phyloP scores from a whole-genome alignment of 1,140 invertebrate genomes.

The Drosophila hydei region DNA sequence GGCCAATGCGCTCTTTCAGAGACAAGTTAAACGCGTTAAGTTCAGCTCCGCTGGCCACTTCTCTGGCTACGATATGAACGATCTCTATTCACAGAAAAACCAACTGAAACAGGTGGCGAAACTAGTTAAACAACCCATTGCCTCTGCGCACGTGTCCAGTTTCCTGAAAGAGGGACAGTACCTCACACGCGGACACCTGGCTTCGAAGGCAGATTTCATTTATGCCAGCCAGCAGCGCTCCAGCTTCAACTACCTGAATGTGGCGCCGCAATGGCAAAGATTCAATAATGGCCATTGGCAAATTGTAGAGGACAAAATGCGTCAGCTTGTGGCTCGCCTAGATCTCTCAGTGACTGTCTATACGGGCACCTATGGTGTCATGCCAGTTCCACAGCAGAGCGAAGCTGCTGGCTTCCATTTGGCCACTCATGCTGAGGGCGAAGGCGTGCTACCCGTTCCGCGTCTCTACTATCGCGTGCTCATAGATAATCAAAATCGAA shows the following conservation, averaged over 20 bases:
- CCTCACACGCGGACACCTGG: slow-evolving; percentile 86
- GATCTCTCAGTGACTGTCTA: slow-evolving; percentile 84
- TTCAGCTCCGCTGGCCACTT: slow-evolving; percentile 69
- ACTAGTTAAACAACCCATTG: slow-evolving; percentile 15
- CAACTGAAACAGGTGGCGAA: slow-evolving; percentile 43
- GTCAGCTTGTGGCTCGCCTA: slow-evolving; percentile 76
- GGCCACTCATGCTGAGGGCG: slow-evolving; percentile 73
- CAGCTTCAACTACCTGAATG: slow-evolving; percentile 88
- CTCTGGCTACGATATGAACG: slow-evolving; percentile 53
- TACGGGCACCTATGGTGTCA: slow-evolving; percentile 86
- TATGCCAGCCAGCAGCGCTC: slow-evolving; percentile 86
- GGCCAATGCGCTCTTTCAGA: slow-evolving; percentile 63
- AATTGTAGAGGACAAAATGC: slow-evolving; percentile 83
- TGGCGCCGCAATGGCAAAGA: slow-evolving; percentile 87
- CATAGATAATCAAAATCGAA: slow-evolving; percentile 66
- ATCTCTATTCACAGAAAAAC: slow-evolving; percentile 55
- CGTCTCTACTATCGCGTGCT: slow-evolving; percentile 86
- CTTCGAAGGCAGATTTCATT: slow-evolving; percentile 84
- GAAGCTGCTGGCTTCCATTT: slow-evolving; percentile 85
- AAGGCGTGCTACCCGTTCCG: slow-evolving; percentile 84
- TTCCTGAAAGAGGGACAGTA: slow-evolving; percentile 50
- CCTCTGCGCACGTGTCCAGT: neutral
- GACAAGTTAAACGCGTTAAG: slow-evolving; percentile 57
- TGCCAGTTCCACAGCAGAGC: slow-evolving; percentile 84
- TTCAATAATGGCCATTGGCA: slow-evolving; percentile 88